Conservation (phyloP, 2,797 vertebrate genomes). For the Microcaecilia unicolor region DNA sequence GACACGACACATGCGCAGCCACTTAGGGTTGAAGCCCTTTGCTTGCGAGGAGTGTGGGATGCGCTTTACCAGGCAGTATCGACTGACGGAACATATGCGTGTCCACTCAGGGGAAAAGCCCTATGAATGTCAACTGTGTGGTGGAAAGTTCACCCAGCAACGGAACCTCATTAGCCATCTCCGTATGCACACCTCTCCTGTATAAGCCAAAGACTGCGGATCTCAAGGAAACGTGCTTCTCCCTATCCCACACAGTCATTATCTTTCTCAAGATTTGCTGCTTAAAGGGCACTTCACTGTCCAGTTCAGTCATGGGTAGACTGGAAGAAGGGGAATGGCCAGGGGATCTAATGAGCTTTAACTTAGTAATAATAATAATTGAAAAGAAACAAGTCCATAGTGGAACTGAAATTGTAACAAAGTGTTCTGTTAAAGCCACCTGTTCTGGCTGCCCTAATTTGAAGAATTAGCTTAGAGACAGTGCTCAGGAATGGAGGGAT, state of each 20-base stretch:
- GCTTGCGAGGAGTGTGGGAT: conserved; percentile 97
- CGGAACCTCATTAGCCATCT: conserved; percentile 99
- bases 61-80: conserved; percentile 98
- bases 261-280: conserved; percentile 54
- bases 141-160: conserved; percentile 97
- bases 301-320: conserved; percentile 40
- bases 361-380: conserved; percentile 18
- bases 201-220: conserved; percentile 90
- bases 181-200: conserved; percentile 96
- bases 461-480: no score
- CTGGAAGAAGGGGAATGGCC: no score
- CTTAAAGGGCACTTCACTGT: conserved; percentile 43
- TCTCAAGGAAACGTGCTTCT: conserved; percentile 28
- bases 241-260: conserved; percentile 41
- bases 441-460: no score
- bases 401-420: conserved; percentile 27
- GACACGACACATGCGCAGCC: conserved; percentile 98
- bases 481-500: no score
- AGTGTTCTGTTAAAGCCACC: no score
- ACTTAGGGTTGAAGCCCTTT: conserved; percentile 94
- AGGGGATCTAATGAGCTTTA: conserved; percentile 50
- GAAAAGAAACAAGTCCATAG: conserved; percentile 23
- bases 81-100: conserved; percentile 98
- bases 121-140: conserved; percentile 97
- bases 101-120: conserved; percentile 98